Percentiles rank a stretch among this genome's conserved stretches.
phyloP scores from a whole-genome alignment of 92 coral and sea anemone species.

The Siderastrea siderea region DNA sequence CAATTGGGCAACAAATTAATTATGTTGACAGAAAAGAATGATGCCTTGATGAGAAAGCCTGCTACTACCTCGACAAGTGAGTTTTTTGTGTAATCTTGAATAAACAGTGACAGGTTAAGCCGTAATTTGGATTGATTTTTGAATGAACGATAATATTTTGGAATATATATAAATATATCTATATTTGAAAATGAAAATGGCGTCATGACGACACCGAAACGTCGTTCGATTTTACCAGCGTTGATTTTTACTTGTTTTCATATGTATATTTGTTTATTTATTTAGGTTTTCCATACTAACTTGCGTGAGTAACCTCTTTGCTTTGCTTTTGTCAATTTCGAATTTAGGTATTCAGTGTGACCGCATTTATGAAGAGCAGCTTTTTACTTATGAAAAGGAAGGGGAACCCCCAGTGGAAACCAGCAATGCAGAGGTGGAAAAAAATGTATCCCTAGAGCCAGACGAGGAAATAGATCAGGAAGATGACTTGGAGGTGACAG shows the following conservation, averaged over 20 bases:
- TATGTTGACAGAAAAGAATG: conserved; percentile 3
- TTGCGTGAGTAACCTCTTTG: not conserved
- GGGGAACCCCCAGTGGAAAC: too few species aligned
- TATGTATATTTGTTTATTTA: not conserved
- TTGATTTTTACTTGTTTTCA: too few species aligned
- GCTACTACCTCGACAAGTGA: not conserved
- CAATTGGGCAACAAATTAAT: conserved; percentile 14
- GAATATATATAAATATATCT: too few species aligned
- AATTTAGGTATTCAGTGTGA: not conserved
- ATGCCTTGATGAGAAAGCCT: conserved; percentile 7
- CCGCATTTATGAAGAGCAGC: not conserved
- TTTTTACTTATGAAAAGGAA: not conserved
- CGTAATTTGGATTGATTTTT: not conserved
- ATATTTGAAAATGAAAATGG: too few species aligned
- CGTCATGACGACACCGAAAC: too few species aligned
- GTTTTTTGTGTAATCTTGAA: too few species aligned
- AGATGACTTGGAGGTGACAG: not conserved
- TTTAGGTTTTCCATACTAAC: too few species aligned
- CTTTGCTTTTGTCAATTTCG: not conserved
- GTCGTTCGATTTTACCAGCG: too few species aligned
- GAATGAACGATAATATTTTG: not conserved
- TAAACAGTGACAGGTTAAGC: not conserved
- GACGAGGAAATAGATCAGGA: not conserved
- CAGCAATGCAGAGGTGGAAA: too few species aligned
- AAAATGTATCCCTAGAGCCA: not conserved